Evolutionary conservation across 2,888 invertebrate species (phyloP).

Genomic region (Heterodera filipjevi): DNA sequence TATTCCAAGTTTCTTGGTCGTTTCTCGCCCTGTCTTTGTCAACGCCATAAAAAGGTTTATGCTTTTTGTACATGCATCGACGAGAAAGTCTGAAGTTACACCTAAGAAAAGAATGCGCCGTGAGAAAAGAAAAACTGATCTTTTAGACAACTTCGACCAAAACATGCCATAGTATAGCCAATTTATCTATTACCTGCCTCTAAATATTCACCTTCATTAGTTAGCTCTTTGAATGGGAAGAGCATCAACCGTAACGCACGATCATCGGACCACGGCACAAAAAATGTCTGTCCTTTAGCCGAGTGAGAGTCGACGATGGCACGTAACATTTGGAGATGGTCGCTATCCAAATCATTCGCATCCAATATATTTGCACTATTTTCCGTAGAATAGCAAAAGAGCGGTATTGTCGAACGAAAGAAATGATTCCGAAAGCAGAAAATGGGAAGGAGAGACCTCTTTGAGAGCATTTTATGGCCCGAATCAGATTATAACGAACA

Average conservation of each 20-base stretch:
- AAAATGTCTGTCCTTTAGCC: conserved; percentile 19
- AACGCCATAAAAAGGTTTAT: conserved; percentile 45
- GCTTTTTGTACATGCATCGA: conserved; percentile 45
- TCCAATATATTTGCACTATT: neutral
- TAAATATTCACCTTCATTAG: conserved; percentile 8
- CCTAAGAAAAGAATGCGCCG: conserved; percentile 36
- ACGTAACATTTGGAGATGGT: neutral
- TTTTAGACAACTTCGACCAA: too few species aligned
- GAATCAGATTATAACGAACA: neutral
- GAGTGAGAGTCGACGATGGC: neutral
- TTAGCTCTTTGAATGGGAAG: conserved; percentile 19
- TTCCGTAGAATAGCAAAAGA: neutral
- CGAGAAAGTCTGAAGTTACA: conserved; percentile 47
- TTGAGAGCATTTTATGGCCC: neutral
- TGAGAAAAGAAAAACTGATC: conserved; percentile 20
- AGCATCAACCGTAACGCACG: conserved; percentile 21
- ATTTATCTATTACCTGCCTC: too few species aligned
- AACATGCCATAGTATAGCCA: neutral
- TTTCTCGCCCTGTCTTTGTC: conserved; percentile 39
- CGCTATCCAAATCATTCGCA: neutral
- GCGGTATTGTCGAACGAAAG: neutral
- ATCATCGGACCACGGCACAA: conserved; percentile 24
- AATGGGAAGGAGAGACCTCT: neutral
- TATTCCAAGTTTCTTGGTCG: conserved; percentile 45
- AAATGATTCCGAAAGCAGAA: neutral